These are phyloP conservation scores for Aphidoletes aphidimyza DNA, from an alignment of 2,888 invertebrate genomes.

Conservation along the genomic window DNA sequence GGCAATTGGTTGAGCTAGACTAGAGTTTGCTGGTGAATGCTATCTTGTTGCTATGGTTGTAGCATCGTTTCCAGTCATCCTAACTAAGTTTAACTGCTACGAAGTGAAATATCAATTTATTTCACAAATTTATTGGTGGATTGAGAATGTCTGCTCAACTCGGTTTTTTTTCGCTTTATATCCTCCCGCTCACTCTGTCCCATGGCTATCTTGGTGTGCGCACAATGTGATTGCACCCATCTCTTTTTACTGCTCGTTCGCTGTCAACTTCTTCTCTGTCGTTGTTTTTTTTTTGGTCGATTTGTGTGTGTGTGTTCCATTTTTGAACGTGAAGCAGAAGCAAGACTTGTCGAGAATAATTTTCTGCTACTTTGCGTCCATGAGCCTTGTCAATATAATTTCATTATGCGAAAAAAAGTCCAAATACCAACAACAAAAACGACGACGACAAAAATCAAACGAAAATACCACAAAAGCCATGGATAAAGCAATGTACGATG, in stretches of 20 bases:
- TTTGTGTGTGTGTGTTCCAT: neutral
- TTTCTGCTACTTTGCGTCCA: conserved; percentile 47
- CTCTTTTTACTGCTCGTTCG: neutral
- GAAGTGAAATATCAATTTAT: conserved; percentile 41
- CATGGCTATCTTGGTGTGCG: no score
- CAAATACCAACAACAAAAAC: neutral
- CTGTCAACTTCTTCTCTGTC: neutral
- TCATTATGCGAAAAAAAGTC: conserved; percentile 30
- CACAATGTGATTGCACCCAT: conserved; percentile 50
- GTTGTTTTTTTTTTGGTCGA: neutral
- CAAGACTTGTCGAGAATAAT: neutral
- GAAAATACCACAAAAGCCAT: conserved; percentile 18
- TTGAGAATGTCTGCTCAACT: conserved; percentile 21
- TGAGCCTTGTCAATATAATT: conserved; percentile 53
- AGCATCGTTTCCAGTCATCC: neutral
- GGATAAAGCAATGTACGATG: neutral
- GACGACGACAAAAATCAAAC: neutral
- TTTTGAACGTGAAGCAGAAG: neutral
- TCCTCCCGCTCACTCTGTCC: no score
- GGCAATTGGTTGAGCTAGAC: neutral
- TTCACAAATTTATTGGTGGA: conserved; percentile 50
- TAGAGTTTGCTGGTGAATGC: neutral
- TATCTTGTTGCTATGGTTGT: conserved; percentile 12
- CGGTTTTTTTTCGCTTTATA: no score
- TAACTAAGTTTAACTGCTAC: conserved; percentile 30